Base-by-base conservation (phyloP, 2,113 vertebrate genomes). In the Gobiocypris rarus region DNA sequence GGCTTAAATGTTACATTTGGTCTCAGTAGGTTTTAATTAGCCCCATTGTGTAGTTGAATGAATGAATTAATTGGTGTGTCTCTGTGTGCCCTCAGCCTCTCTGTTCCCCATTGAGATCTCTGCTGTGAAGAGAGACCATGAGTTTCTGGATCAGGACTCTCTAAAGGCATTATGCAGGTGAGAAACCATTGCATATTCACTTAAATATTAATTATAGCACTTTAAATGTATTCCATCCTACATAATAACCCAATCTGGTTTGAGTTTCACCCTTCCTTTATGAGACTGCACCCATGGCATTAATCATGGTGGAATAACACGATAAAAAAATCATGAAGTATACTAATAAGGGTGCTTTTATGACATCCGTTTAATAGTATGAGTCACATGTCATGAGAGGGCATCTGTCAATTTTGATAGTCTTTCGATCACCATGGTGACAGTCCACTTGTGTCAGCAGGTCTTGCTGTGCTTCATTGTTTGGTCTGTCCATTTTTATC, bases 141-240 rank as follows among this genome's bases (percentile, higher is more conserved):
- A 89, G 89, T 96, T 96, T 93, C 91, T 96, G 92, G 96, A 96
- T 87, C 89, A 95, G 86, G 95, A 96, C 89, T 96, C 95, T 83
- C 91, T 97, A 86, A 93, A 93, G 90, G 94, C 95, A 50, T 91
- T 97, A 82, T 96, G 95, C 95, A 96, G 96, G 86, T 88, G 31
- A 82, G 74, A 82, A 52, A 52, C 14, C n/a, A 61, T 58, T 74
- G 15, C 26, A 13, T 67, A 65, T 80, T 80, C 24, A 50, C 43
- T 65, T 50, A 11, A 78, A 50, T 80, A 80, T 65, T 14, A 50
- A 80, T 65, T 19, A 3, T 10, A 22, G 24, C 26, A 6, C 45
- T 52, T 65, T 17, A n/a, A 54, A 70, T 15, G n/a, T 50, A 45
- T 56, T 24, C 48, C 59, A 52, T 70, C 2, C 2, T 50, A 9